Percentiles rank a stretch among this genome's conserved stretches.
Conservation (phyloP, 1,140 invertebrate species). For the Bombus difficillimus region DNA sequence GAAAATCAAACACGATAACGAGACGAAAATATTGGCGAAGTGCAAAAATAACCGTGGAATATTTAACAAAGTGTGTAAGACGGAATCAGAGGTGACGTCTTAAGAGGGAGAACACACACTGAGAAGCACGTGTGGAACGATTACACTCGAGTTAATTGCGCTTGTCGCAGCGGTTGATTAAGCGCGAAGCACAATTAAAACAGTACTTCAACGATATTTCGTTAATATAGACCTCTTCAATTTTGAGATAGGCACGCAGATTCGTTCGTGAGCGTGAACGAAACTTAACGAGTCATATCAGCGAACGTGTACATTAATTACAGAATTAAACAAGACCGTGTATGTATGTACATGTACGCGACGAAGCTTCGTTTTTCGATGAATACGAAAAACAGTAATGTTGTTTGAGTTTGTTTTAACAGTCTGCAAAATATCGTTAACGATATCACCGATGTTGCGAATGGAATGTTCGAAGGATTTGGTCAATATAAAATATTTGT, state of each 20-base stretch:
- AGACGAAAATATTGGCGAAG: conserved; percentile 15
- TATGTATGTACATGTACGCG: neutral
- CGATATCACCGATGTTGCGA: neutral
- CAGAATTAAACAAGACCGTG: neutral
- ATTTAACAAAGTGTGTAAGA: neutral
- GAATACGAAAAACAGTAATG: neutral
- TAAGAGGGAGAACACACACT: neutral
- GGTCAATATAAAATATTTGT: neutral
- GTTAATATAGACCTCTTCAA: neutral
- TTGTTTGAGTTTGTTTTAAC: neutral
- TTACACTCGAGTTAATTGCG: conserved; percentile 3
- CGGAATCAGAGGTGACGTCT: neutral
- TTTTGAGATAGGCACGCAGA: neutral
- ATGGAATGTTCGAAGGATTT: neutral
- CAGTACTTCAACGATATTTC: neutral
- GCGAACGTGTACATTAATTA: neutral
- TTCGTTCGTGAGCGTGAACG: neutral
- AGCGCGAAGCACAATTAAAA: neutral
- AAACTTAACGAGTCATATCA: neutral
- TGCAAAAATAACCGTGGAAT: neutral
- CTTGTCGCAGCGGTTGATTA: neutral
- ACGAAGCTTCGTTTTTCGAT: no score
- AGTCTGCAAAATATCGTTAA: neutral
- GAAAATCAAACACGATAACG: conserved; percentile 20
- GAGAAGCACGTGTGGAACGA: conserved; percentile 1